Base-by-base conservation (phyloP, 2,888 invertebrate genomes). In the Aphrophora alni region DNA sequence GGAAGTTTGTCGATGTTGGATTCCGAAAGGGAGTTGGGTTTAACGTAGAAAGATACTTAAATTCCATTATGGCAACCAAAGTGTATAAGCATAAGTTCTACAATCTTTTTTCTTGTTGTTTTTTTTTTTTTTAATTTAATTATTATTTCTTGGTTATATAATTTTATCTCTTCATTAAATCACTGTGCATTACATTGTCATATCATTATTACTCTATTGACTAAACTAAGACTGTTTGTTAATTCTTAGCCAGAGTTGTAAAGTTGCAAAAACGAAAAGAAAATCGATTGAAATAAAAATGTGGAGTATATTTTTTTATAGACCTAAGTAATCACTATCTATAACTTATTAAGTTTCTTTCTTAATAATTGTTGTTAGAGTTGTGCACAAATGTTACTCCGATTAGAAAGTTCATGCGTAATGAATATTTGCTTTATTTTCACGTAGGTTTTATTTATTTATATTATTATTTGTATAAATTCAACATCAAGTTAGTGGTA, bases 231-330 rank as follows among this genome's bases (percentile, higher is more conserved):
- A 59, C 59, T 59, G 59, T 59, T n/a, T 59, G 21, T 59, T 59
- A 8, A 59, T 5, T 59, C 59, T 59, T 59, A 59, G 21, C n/a
- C 59, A 59, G 59, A 59, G 21, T 59, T 59, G 59, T 59, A 59
- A 21, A 59, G 21, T 33, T 33, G 33, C 59, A 21, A 21, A 59
- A 59, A 59, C 59, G 21, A 59, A 59, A 59, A 59, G 59, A 59
- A 59, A 59, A 21, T 59, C 21, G 59, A 59, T 59, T 59, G 59
- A 21, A 59, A 59, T 59, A 59, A 59, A 44, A 59, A 10, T 21
- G 59, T 59, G 59, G 21, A 59, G 59, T 59, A 59, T 59, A 59
- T 59, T 59, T 59, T 33, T 59, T 59, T 59, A 59, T 59, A 59
- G 59, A 59, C 59, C 59, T 59, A 59, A 59, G 59, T 21, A 59